Conservation (phyloP, 2,888 invertebrate species). For the Athetis lepigone region DNA sequence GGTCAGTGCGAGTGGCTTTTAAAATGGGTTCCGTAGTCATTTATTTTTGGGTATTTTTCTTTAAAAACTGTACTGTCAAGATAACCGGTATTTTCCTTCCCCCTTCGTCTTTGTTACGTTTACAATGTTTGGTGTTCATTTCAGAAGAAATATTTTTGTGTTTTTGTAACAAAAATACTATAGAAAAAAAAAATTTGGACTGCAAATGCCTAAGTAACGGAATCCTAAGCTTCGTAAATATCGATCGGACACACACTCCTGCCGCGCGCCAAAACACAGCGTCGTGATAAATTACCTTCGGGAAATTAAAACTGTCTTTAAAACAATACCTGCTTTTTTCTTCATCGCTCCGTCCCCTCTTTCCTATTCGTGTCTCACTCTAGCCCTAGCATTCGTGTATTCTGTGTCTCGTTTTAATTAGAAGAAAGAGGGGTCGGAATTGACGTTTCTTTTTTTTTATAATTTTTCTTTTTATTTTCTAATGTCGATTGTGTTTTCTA, state of each 20-base stretch:
- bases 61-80: constrained; percentile 7
- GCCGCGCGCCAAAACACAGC: constrained; percentile 75
- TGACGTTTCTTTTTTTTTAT: constrained; percentile 58
- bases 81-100: constrained; percentile 11
- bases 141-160: not conserved
- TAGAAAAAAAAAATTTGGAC: not conserved
- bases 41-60: not conserved
- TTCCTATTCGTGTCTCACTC: constrained; percentile 59
- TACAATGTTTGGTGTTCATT: not conserved
- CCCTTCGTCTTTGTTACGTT: not conserved
- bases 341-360: constrained; percentile 71
- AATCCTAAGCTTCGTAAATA: constrained; percentile 68
- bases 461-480: constrained; percentile 55
- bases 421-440: constrained; percentile 60
- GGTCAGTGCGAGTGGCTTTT: constrained; percentile 29
- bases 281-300: constrained; percentile 89
- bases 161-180: not conserved
- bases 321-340: constrained; percentile 87
- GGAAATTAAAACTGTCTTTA: constrained; percentile 91
- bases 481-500: constrained; percentile 51
- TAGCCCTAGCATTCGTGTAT: constrained; percentile 33
- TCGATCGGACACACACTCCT: constrained; percentile 73
- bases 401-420: constrained; percentile 56
- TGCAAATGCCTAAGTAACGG: constrained; percentile 24
- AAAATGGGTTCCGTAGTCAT: constrained; percentile 55